phyloP scores from a whole-genome alignment of 2,888 invertebrate genomes.

The Matsumyia berberina region DNA sequence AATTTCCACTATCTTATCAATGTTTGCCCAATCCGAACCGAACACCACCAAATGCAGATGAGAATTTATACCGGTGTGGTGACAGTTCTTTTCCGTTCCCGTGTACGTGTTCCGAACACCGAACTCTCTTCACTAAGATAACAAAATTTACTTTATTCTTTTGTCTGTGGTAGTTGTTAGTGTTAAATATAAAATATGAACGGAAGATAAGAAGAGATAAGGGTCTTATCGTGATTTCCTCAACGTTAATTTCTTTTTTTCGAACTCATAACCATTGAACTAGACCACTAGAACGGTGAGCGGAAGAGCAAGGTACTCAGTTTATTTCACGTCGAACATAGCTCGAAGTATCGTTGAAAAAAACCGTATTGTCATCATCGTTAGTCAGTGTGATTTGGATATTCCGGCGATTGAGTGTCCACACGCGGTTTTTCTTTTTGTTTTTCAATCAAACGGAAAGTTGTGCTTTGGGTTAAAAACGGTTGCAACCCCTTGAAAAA shows the following conservation, averaged over 20 bases:
- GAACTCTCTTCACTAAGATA: slow-evolving; percentile 33
- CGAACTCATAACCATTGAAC: slow-evolving; percentile 40
- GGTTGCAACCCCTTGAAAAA: too few relatives aligned
- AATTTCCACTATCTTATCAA: slow-evolving; percentile 64
- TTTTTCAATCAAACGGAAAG: not conserved
- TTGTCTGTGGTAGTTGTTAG: slow-evolving; percentile 43
- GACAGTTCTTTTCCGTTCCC: not conserved
- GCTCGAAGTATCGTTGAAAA: slow-evolving; percentile 2
- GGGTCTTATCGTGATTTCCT: slow-evolving; percentile 53
- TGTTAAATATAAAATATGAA: slow-evolving; percentile 57
- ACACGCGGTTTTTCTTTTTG: not conserved
- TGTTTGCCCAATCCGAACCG: slow-evolving; percentile 46
- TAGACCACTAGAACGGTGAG: slow-evolving; percentile 29
- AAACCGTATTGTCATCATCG: not conserved
- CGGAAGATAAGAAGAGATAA: slow-evolving; percentile 65
- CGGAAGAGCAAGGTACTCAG: not conserved
- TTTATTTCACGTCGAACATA: slow-evolving; percentile 3
- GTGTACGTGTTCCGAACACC: not conserved
- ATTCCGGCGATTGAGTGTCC: slow-evolving; percentile 27
- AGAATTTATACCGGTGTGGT: slow-evolving; percentile 25
- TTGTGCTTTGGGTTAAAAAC: not conserved
- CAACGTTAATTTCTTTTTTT: slow-evolving; percentile 17
- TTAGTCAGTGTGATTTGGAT: slow-evolving; percentile 44
- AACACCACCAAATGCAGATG: slow-evolving; percentile 34
- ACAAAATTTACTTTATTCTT: slow-evolving; percentile 58